Conservation (phyloP, 2,113 vertebrate genomes). For the Porphyrio hochstetteri region DNA sequence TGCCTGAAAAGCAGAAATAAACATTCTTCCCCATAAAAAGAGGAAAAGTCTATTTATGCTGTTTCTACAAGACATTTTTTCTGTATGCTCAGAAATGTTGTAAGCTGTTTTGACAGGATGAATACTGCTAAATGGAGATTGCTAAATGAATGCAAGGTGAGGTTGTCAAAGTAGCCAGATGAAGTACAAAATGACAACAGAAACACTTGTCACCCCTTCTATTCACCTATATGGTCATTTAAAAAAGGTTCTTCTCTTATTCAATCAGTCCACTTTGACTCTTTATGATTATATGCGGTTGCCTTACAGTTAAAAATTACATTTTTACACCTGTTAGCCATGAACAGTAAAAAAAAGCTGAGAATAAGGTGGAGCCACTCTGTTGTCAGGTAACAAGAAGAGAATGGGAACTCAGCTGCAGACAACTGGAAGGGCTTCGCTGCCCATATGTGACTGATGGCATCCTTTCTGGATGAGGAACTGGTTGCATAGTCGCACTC, state of each 20-base stretch:
- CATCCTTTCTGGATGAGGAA: neutral
- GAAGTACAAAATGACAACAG: neutral
- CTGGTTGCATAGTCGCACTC: no score
- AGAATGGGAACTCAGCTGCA: neutral
- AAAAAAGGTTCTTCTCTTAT: neutral
- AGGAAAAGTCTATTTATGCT: neutral
- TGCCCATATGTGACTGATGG: neutral
- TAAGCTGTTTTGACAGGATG: neutral
- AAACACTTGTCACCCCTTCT: neutral
- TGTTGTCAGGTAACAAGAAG: neutral
- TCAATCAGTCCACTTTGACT: neutral
- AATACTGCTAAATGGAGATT: neutral
- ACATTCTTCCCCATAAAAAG: neutral
- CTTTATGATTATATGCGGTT: neutral
- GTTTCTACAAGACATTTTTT: neutral
- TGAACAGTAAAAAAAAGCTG: neutral
- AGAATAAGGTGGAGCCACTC: neutral
- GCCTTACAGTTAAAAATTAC: neutral
- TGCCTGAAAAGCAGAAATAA: neutral
- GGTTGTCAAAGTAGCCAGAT: neutral
- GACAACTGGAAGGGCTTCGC: neutral
- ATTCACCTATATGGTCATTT: neutral
- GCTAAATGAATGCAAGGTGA: neutral
- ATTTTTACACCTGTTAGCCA: neutral
- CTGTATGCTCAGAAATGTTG: neutral